These are phyloP conservation scores for Willowsia nigromaculata DNA, from an alignment of 2,888 invertebrate species.

Conservation along the genomic window DNA sequence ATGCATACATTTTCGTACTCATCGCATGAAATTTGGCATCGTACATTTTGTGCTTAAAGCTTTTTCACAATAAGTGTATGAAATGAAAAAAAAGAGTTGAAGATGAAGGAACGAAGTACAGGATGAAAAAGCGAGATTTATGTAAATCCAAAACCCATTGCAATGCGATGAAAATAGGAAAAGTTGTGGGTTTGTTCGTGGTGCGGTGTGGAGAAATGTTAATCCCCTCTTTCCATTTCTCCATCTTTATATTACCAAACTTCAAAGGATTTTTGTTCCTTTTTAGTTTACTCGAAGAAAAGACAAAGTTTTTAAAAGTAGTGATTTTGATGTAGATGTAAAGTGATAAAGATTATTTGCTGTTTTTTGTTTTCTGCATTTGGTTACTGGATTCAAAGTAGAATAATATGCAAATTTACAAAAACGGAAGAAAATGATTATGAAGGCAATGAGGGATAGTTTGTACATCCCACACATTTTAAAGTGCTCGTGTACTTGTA, in stretches of 20 bases:
- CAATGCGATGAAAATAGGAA: constrained; percentile 48
- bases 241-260: background rate
- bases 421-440: background rate
- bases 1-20: background rate
- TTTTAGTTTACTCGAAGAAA: background rate
- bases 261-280: constrained; percentile 43
- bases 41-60: background rate
- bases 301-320: no score
- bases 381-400: background rate
- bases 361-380: background rate
- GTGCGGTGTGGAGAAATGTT: constrained; percentile 16
- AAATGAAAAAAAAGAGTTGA: constrained; percentile 15
- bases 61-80: background rate
- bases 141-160: constrained; percentile 66
- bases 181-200: constrained; percentile 1
- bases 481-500: no score
- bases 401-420: constrained; percentile 4
- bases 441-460: background rate
- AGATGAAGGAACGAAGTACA: background rate
- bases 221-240: constrained; percentile 47
- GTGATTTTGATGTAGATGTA: no score
- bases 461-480: no score
- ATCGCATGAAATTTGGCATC: background rate
- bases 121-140: constrained; percentile 60
- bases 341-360: no score